Evolutionary conservation across 2,113 vertebrate species (phyloP).

Genomic region (Fulmarus glacialis): DNA sequence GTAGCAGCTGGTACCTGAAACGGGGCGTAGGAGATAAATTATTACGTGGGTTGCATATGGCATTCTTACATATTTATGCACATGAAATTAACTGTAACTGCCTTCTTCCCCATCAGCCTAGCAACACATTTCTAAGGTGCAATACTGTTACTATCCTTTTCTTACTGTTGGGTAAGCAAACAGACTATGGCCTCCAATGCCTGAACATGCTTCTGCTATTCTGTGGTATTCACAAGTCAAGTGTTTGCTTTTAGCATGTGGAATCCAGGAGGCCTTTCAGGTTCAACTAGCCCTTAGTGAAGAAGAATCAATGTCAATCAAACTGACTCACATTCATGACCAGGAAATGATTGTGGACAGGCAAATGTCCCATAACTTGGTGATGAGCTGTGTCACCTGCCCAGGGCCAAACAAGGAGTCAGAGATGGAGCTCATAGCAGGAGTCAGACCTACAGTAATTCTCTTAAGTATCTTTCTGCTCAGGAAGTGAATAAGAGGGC

Average conservation of each 20-base stretch:
- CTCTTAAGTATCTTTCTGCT: not conserved
- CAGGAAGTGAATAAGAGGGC: not conserved
- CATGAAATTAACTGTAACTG: not conserved
- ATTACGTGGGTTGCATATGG: not conserved
- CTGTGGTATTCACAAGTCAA: not conserved
- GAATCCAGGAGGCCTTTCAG: not conserved
- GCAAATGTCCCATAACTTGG: not conserved
- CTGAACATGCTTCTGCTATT: not conserved
- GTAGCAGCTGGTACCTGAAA: not conserved
- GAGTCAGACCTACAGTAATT: not conserved
- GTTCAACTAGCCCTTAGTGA: not conserved
- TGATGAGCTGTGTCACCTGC: not conserved
- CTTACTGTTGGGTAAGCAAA: not conserved
- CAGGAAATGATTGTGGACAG: not conserved
- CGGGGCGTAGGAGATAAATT: not conserved
- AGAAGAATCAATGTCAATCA: not conserved
- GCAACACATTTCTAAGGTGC: not conserved
- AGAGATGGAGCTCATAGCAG: rapidly evolving
- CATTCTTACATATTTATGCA: not conserved
- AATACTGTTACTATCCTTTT: not conserved
- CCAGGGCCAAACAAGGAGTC: not conserved
- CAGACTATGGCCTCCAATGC: not conserved
- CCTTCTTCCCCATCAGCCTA: not conserved
- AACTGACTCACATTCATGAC: not conserved
- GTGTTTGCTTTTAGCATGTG: not conserved